Evolutionary conservation across 2,888 invertebrate species (phyloP).

Genomic region (Philereme vetulata): DNA sequence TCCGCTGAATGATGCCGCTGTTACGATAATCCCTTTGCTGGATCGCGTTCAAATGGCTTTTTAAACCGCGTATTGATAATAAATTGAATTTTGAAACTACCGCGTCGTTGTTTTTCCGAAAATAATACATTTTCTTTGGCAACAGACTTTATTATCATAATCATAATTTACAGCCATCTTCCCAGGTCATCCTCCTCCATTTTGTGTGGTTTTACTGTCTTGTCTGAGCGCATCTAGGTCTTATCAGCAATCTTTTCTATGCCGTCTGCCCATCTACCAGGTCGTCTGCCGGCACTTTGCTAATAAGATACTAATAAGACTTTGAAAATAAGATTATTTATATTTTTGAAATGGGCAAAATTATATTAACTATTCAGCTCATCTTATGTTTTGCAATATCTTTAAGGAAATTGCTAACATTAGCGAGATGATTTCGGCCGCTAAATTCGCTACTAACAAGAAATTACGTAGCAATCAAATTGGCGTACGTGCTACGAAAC

Average conservation of each 20-base stretch:
- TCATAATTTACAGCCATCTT: no score
- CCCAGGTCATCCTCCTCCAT: no score
- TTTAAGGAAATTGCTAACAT: constrained; percentile 37
- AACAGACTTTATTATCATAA: no score
- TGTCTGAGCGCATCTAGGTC: no score
- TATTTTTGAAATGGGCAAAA: constrained; percentile 7
- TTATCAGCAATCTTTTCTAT: no score
- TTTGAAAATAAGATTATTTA: constrained; percentile 8
- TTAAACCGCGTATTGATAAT: constrained; percentile 20
- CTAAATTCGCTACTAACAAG: constrained; percentile 37
- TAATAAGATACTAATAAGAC: no score
- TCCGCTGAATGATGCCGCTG: constrained; percentile 46
- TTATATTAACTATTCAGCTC: constrained; percentile 17
- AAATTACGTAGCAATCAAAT: constrained; percentile 46
- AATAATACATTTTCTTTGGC: no score
- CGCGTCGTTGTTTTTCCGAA: neutral
- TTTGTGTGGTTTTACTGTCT: no score
- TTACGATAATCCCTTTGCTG: constrained; percentile 46
- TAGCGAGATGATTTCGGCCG: constrained; percentile 32
- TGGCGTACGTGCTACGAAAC: constrained; percentile 37
- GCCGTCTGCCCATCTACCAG: no score
- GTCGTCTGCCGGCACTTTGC: no score
- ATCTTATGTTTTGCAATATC: constrained; percentile 32
- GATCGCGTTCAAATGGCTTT: constrained; percentile 44
- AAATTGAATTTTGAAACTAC: constrained; percentile 10